Evolutionary conservation across 2,888 invertebrate species (phyloP).

Genomic region (Pandemis corylana): DNA sequence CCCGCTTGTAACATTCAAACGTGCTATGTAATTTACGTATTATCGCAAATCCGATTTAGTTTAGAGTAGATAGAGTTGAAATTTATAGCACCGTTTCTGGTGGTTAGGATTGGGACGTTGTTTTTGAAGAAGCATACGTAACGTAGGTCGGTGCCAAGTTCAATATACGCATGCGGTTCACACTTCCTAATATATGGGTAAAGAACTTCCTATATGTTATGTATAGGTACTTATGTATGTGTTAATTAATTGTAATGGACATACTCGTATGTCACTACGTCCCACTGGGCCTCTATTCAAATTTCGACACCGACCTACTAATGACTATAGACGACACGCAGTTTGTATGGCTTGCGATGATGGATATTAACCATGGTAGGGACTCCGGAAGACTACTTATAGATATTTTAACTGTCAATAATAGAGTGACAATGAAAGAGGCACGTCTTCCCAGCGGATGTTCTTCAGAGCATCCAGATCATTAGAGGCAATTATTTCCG

Average conservation of each 20-base stretch:
- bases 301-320: background rate
- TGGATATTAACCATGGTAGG: no score
- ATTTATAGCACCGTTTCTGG: background rate
- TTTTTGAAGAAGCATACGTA: background rate
- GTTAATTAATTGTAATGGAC: background rate
- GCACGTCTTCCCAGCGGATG: no score
- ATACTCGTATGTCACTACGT: background rate
- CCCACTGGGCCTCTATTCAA: background rate
- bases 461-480: no score
- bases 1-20: background rate
- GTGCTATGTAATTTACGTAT: background rate
- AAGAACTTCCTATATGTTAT: conserved; percentile 4
- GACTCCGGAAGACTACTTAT: no score
- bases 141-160: conserved; percentile 2
- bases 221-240: background rate
- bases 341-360: no score
- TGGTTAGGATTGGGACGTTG: background rate
- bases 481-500: no score
- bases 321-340: background rate
- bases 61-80: background rate
- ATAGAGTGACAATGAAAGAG: no score
- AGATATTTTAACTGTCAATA: no score
- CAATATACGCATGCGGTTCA: background rate
- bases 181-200: conserved; percentile 3
- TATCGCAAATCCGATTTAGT: background rate